These are phyloP conservation scores for Orgyia antiqua DNA, from an alignment of 2,888 invertebrate species.

Conservation along the genomic window DNA sequence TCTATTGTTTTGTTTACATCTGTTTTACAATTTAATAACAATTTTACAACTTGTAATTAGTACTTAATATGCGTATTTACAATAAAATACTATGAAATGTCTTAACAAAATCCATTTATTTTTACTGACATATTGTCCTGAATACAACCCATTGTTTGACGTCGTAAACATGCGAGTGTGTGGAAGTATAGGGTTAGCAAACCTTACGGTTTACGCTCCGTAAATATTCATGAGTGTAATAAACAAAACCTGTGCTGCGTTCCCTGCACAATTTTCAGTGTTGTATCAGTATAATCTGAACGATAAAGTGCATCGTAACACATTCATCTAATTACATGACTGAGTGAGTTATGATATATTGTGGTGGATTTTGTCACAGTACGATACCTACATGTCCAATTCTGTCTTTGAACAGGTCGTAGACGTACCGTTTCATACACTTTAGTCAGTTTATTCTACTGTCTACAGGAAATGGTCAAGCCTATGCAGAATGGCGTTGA, in stretches of 20 bases:
- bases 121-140: conserved; percentile 56
- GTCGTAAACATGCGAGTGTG: conserved; percentile 38
- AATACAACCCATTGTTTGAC: conserved; percentile 53
- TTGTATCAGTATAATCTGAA: too few relatives aligned
- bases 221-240: conserved; percentile 24
- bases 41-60: conserved; percentile 27
- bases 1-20: conserved; percentile 7
- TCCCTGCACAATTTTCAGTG: conserved; percentile 8
- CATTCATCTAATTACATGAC: too few relatives aligned
- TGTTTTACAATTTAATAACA: conserved; percentile 22
- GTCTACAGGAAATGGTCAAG: too few relatives aligned
- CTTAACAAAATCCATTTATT: conserved; percentile 45
- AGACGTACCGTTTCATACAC: too few relatives aligned
- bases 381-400: too few relatives aligned
- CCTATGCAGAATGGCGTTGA: too few relatives aligned
- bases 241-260: conserved; percentile 16
- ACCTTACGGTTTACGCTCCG: conserved; percentile 13
- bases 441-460: too few relatives aligned
- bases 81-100: conserved; percentile 31
- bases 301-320: too few relatives aligned
- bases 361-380: too few relatives aligned
- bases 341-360: too few relatives aligned
- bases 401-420: too few relatives aligned
- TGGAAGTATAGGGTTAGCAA: conserved; percentile 37
- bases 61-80: conserved; percentile 29